Base-by-base conservation (phyloP, 2,113 vertebrate genomes). In the Seriola dumerili region DNA sequence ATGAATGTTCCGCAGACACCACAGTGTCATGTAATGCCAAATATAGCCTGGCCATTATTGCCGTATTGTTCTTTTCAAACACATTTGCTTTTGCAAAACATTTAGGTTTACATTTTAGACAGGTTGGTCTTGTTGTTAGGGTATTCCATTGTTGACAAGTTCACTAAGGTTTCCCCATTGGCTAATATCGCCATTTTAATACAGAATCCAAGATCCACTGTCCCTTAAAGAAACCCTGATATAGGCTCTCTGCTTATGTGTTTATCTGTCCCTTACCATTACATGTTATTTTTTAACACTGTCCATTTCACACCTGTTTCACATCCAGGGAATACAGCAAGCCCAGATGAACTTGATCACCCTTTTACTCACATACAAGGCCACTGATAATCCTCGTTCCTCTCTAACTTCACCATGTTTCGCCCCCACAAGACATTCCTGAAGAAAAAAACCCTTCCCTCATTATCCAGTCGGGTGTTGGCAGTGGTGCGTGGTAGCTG, bases 401-500 rank as follows among this genome's bases (percentile, higher is more conserved):
- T 70, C 62, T 81, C 38, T 67, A 65, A 68, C 63, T 80, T 82
- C 25, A 55, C n/a, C 32, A 21, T 82, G 61, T 79, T 89, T 72
- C 25, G 59, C 78, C 88, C 79, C 66, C 68, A 80, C 46, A 67
- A 70, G 71, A 94, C 84, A 87, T 82, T 77, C 76, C 84, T 68
- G 42, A 19, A 81, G 86, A 81, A 34, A 61, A 63, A 74, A 90
- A 78, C 48, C 80, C 66, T 72, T 63, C 59, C 83, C 75, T 85
- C 52, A 13, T 88, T 76, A 88, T 92, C 73, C 80, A 88, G 74
- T 75, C 25, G 11, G n/a, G 61, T 69, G 68, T 82, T 85, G 85
- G 86, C 83, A 85, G 81, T 80, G 74, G 76, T 85, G 81, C 69
- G 40, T 64, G 69, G 75, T 76, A 84, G 83, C 78, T 90, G 89